A percentile compares a stretch with the other conserved stretches of the same genome.
Conservation (phyloP, 2,113 vertebrate species). For the Epinephelus lanceolatus region DNA sequence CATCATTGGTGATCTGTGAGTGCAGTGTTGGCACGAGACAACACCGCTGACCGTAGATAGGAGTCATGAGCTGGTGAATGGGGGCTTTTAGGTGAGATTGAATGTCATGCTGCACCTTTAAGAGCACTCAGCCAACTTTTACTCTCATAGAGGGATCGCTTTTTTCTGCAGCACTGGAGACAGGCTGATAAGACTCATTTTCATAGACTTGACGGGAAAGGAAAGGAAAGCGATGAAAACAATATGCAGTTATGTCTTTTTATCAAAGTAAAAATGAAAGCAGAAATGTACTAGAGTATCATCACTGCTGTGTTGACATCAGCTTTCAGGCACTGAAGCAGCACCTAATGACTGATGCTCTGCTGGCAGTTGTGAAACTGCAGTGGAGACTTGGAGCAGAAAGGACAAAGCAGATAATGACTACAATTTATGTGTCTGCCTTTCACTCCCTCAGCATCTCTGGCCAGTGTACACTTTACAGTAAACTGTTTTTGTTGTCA, state of each 20-base stretch:
- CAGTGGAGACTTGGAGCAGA: slow-evolving; percentile 13
- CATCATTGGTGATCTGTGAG: slow-evolving; percentile 32
- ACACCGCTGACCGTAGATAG: slow-evolving; percentile 1
- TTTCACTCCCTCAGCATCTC: slow-evolving; percentile 24
- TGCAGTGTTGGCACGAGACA: slow-evolving; percentile 40
- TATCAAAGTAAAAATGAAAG: background rate
- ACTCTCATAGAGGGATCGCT: slow-evolving; percentile 6
- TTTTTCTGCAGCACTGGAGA: slow-evolving; percentile 19
- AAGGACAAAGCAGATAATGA: slow-evolving; percentile 27
- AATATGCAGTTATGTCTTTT: background rate
- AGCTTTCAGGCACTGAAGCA: slow-evolving; percentile 7
- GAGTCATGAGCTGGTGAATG: slow-evolving; percentile 12
- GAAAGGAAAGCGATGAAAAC: background rate
- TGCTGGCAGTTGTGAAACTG: slow-evolving; percentile 6
- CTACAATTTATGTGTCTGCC: slow-evolving; percentile 16
- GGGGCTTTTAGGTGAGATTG: slow-evolving; percentile 39
- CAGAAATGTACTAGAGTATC: background rate
- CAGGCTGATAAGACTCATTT: slow-evolving; percentile 6
- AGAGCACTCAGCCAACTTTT: slow-evolving; percentile 57
- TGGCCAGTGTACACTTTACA: slow-evolving; percentile 6
- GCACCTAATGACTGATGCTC: background rate
- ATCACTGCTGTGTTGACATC: background rate
- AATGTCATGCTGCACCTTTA: slow-evolving; percentile 56
- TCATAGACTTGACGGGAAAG: slow-evolving; percentile 7
- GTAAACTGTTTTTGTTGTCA: background rate